phyloP scores from a whole-genome alignment of 1,140 invertebrate genomes.

The Probaryconus sp. region DNA sequence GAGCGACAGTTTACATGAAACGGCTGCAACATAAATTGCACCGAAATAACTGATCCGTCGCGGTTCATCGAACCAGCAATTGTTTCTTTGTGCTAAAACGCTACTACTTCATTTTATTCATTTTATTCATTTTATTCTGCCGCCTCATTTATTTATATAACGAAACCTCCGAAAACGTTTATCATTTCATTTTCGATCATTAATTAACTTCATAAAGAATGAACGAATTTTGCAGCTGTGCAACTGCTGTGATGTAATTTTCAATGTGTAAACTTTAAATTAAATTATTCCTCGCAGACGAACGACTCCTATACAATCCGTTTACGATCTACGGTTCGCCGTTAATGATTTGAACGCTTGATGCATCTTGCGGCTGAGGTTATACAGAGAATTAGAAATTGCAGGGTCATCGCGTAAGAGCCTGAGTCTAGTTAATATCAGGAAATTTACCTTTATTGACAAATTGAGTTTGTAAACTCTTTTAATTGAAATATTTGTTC shows the following conservation, averaged over 20 bases:
- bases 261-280: slow-evolving; percentile 10
- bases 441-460: slow-evolving; percentile 10
- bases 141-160: slow-evolving; percentile 1
- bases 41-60: slow-evolving; percentile 46
- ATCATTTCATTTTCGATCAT: too few relatives aligned
- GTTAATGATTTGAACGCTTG: slow-evolving; percentile 14
- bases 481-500: too few relatives aligned
- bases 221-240: too few relatives aligned
- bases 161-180: too few relatives aligned
- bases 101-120: slow-evolving; percentile 2
- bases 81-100: neutral
- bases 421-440: neutral
- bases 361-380: slow-evolving; percentile 9
- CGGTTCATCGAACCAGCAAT: slow-evolving; percentile 39
- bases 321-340: slow-evolving; percentile 16
- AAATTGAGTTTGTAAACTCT: neutral
- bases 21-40: slow-evolving; percentile 58
- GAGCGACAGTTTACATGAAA: slow-evolving; percentile 58
- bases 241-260: slow-evolving; percentile 6
- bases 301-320: slow-evolving; percentile 13
- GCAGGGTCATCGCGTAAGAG: slow-evolving; percentile 8
- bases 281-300: neutral
- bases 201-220: too few relatives aligned
- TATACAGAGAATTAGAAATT: slow-evolving; percentile 21
- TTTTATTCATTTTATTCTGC: slow-evolving; percentile 6